Conservation (phyloP, 2,113 vertebrate genomes). For the Semicossyphus pulcher region DNA sequence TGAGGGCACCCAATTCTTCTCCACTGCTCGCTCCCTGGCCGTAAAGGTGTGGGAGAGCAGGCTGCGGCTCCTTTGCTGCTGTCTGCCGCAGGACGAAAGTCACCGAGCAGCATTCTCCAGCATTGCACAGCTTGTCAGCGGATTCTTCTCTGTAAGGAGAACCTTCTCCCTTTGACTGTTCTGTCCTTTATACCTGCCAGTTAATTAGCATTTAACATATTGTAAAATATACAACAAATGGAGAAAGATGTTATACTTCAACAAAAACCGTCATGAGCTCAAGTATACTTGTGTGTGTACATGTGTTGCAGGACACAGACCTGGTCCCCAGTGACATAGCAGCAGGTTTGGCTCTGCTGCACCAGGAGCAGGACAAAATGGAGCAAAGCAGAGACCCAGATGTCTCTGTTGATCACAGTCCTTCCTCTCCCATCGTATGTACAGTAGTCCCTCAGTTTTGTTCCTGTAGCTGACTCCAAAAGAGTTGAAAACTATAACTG, state of each 20-base stretch:
- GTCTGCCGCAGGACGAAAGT: slow-evolving; percentile 91
- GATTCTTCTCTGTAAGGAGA: slow-evolving; percentile 90
- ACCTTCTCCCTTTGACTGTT: not conserved
- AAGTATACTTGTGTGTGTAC: not conserved
- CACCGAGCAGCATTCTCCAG: slow-evolving; percentile 91
- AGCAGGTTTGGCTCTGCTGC: slow-evolving; percentile 93
- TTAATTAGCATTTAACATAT: not conserved
- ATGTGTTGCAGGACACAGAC: slow-evolving; percentile 91
- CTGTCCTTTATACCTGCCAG: not conserved
- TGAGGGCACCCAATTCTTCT: slow-evolving; percentile 88
- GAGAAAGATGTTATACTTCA: not conserved
- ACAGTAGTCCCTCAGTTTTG: not conserved
- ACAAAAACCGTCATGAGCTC: not conserved
- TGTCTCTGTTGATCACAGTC: slow-evolving; percentile 81
- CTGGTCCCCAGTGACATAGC: slow-evolving; percentile 96
- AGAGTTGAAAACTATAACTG: not conserved
- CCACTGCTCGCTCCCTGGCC: slow-evolving; percentile 87
- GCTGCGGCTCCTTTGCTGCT: slow-evolving; percentile 91
- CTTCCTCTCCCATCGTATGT: slow-evolving; percentile 85
- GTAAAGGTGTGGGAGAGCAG: slow-evolving; percentile 93
- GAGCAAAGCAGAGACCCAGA: slow-evolving; percentile 86
- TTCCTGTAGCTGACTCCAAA: not conserved
- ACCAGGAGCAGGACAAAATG: slow-evolving; percentile 94
- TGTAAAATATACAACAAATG: not conserved
- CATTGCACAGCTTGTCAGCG: slow-evolving; percentile 89